phyloP scores from a whole-genome alignment of 2,113 vertebrate species.

The Murina feae region DNA sequence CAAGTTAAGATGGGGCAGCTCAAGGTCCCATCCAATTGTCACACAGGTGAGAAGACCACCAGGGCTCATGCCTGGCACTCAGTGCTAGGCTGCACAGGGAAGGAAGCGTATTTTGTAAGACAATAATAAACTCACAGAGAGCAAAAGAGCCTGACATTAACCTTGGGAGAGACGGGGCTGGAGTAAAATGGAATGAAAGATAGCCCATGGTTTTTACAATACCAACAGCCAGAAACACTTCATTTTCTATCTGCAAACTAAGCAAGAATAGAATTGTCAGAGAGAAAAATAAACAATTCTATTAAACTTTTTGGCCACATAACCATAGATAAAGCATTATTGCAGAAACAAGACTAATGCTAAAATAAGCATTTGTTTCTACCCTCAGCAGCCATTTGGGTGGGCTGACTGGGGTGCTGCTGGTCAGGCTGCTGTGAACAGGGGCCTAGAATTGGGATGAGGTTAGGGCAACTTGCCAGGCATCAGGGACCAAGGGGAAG shows the following conservation, averaged over 20 bases:
- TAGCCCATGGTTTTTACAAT: constrained; percentile 8
- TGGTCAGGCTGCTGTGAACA: neutral
- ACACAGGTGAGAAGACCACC: neutral
- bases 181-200: constrained; percentile 35
- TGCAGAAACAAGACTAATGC: constrained; percentile 2
- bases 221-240: constrained; percentile 51
- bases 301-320: constrained; percentile 38
- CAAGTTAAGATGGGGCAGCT: accelerated
- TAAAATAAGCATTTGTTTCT: neutral
- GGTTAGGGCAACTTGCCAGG: neutral
- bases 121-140: constrained; percentile 15
- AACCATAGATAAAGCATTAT: constrained; percentile 12
- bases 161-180: constrained; percentile 20
- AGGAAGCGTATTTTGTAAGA: neutral
- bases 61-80: neutral
- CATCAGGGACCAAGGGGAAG: neutral
- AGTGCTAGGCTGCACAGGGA: neutral
- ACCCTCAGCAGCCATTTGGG: neutral
- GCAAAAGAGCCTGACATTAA: constrained; percentile 12
- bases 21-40: neutral
- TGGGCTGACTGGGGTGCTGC: neutral
- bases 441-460: neutral
- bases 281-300: constrained; percentile 59
- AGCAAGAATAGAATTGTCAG: constrained; percentile 58
- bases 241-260: constrained; percentile 64